Conservation (phyloP, 1,140 invertebrate species). For the Drosophila arawakana region DNA sequence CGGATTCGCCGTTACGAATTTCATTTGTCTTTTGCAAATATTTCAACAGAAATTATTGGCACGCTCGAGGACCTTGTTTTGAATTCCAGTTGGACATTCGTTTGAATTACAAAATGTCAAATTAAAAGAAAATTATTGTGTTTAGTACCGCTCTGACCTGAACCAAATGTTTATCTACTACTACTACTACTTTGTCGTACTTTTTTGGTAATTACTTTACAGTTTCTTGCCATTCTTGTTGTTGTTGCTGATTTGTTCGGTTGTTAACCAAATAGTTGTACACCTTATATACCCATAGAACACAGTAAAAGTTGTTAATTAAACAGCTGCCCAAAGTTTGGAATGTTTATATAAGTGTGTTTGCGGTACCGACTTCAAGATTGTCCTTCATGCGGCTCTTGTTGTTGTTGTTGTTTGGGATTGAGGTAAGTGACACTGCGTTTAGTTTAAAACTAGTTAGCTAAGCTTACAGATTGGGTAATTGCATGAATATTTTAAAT, state of each 20-base stretch:
- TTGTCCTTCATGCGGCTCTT: slow-evolving; percentile 2
- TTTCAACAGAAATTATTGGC: slow-evolving; percentile 74
- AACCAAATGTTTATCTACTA: slow-evolving; percentile 53
- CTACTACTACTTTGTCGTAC: neutral
- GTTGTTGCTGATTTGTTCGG: slow-evolving; percentile 44
- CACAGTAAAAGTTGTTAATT: slow-evolving; percentile 65
- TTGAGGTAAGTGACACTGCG: slow-evolving; percentile 5
- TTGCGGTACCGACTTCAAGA: slow-evolving; percentile 10
- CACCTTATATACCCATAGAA: slow-evolving; percentile 30
- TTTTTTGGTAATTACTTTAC: slow-evolving; percentile 9
- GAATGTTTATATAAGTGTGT: slow-evolving; percentile 38
- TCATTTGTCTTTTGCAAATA: slow-evolving; percentile 63
- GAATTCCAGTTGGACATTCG: slow-evolving; percentile 30
- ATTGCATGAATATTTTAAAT: slow-evolving; percentile 18
- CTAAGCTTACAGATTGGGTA: slow-evolving; percentile 12
- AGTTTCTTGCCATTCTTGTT: slow-evolving; percentile 16
- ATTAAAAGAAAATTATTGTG: slow-evolving; percentile 81
- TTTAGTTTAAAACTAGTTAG: slow-evolving; percentile 29
- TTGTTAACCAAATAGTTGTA: slow-evolving; percentile 57
- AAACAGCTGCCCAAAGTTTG: slow-evolving; percentile 59
- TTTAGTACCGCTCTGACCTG: slow-evolving; percentile 44
- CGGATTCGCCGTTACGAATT: slow-evolving; percentile 52
- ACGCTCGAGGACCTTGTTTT: slow-evolving; percentile 10
- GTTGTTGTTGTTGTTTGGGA: neutral
- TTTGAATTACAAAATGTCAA: slow-evolving; percentile 67